A percentile compares a stretch with the other conserved stretches of the same genome.
Conservation (phyloP, 2,113 vertebrate species). For the Xerus inauris region DNA sequence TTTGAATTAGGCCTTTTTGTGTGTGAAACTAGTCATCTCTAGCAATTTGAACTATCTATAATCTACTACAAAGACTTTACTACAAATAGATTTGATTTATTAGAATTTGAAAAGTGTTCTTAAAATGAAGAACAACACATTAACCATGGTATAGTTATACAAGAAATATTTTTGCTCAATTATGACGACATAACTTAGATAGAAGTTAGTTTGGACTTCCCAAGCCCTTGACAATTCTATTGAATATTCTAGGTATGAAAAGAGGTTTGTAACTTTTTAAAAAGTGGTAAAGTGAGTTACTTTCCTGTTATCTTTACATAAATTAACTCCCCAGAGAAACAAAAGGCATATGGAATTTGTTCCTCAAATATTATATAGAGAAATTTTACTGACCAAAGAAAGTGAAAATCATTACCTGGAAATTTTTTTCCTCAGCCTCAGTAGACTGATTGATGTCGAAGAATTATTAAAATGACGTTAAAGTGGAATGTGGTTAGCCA, state of each 20-base stretch:
- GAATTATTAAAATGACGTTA: slow-evolving; percentile 22
- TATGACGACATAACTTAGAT: neutral
- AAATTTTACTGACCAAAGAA: neutral
- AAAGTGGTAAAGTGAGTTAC: neutral
- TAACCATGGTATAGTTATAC: neutral
- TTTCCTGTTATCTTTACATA: slow-evolving; percentile 14
- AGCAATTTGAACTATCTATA: neutral
- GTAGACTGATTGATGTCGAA: neutral
- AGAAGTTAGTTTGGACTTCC: neutral
- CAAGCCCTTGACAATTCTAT: neutral
- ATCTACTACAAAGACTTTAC: neutral
- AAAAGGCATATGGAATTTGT: neutral
- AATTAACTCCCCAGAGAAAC: neutral
- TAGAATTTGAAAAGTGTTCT: neutral
- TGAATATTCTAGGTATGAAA: neutral
- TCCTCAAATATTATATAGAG: neutral
- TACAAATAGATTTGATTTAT: neutral
- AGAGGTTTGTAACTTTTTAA: neutral
- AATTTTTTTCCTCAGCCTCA: neutral
- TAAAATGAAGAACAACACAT: neutral
- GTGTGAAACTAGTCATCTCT: neutral
- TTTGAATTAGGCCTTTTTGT: slow-evolving; percentile 1
- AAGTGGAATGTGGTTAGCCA: slow-evolving; percentile 56
- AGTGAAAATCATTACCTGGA: neutral
- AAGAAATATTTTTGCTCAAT: neutral